phyloP scores from a whole-genome alignment of 2,888 invertebrate species.

The Heliconius charithonia region DNA sequence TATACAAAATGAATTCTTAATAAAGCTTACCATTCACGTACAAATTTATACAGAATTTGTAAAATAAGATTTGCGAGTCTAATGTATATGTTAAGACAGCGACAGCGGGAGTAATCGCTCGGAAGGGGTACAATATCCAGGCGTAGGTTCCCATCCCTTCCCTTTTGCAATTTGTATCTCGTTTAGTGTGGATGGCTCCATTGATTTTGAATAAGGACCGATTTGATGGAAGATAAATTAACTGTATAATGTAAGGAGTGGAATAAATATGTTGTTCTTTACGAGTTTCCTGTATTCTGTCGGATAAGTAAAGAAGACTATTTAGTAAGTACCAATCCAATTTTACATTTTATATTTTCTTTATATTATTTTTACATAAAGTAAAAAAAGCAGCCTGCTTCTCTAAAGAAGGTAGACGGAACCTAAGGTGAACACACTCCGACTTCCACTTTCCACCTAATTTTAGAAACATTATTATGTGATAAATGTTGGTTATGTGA shows the following conservation, averaged over 20 bases:
- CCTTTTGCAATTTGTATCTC: conserved; percentile 19
- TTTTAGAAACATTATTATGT: too few relatives aligned
- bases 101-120: conserved; percentile 4
- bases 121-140: conserved; percentile 24
- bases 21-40: background rate
- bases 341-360: too few relatives aligned
- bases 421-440: too few relatives aligned
- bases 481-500: too few relatives aligned
- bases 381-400: too few relatives aligned
- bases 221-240: conserved; percentile 9
- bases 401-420: too few relatives aligned
- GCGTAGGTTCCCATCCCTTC: conserved; percentile 5
- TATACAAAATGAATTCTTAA: background rate
- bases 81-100: conserved; percentile 12
- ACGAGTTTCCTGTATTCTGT: too few relatives aligned
- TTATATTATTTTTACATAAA: too few relatives aligned
- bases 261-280: background rate
- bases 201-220: conserved; percentile 14
- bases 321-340: too few relatives aligned
- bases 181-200: background rate
- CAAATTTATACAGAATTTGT: background rate
- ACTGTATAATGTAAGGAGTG: background rate
- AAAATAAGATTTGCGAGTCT: conserved; percentile 14
- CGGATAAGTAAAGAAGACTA: too few relatives aligned
- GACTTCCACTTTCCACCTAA: too few relatives aligned